Evolutionary conservation across 1,140 invertebrate genomes (phyloP), one percentile per base, ranked within the genome.

Genomic region (Halictus rubicundus): DNA sequence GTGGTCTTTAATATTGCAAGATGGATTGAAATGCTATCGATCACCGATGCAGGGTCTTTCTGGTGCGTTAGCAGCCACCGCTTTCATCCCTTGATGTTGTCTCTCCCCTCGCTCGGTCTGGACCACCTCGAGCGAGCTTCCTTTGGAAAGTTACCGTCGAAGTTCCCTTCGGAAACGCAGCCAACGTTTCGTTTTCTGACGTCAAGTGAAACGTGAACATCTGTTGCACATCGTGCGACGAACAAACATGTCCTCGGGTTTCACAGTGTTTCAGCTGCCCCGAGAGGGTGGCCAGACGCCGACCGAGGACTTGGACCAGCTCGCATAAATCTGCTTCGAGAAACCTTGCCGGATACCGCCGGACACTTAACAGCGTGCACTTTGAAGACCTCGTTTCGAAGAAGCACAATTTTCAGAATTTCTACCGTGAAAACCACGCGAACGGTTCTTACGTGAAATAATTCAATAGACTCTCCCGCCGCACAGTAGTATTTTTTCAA

Each of bases 11-110:
- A 46, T 46, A 46, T 14, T 46, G 42, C 32, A 32, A 32, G 32
- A 32, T 32, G 32, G 32, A 12, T 46, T 46, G 14, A 12, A 12
- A 12, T 3, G 42, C 10, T 46, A 46, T 46, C 42, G 42, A 46
- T 46, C 49, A 52, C 19, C 6, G 6, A 57, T 78, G 42, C 69
- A 66, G 52, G 61, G 78, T 81, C 68, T 69, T 61, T 73, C 54
- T 68, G 57, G 61, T 78, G 84, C 77, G 66, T 80, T 81, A 80
- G 59, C n/a, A 0, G 70, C 19, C 54, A 68, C 54, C 39, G n/a
- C 9, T 23, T 54, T 65, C 63, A 61, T 85, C 68, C 76, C 81
- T 75, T 78, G 77, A 83, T 60, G 49, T 79, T 78, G 68, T 68
- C 81, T 66, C 52, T 82, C 23, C 12, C 39, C 39, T 54, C 42